A percentile compares a stretch with the other conserved stretches of the same genome.
These are phyloP conservation scores for Brenthis ino DNA, from an alignment of 2,888 invertebrate species.

Conservation along the genomic window DNA sequence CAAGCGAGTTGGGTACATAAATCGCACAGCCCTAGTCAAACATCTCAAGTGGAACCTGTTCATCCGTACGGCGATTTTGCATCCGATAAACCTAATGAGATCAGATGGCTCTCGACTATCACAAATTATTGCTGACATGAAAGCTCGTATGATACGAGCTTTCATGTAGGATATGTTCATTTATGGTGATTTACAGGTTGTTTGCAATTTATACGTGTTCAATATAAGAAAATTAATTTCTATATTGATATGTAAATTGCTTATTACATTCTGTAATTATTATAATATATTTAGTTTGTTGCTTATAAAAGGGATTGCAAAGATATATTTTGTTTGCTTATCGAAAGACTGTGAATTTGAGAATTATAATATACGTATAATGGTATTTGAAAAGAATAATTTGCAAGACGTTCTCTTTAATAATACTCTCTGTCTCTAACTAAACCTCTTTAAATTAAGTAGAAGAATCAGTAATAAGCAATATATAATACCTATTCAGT, in stretches of 20 bases:
- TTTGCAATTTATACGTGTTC: constrained; percentile 4
- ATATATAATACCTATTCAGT: no score
- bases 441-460: no score
- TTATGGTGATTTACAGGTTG: background rate
- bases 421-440: no score
- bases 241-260: constrained; percentile 13
- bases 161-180: constrained; percentile 3
- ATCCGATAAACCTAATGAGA: constrained; percentile 38
- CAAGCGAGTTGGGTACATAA: background rate
- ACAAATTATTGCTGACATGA: constrained; percentile 38
- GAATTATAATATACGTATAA: no score
- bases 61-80: constrained; percentile 30
- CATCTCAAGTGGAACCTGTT: constrained; percentile 32
- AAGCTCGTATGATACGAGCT: no score
- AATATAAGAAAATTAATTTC: constrained; percentile 4
- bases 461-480: no score
- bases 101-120: constrained; percentile 35
- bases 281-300: background rate
- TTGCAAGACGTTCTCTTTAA: no score
- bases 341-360: no score
- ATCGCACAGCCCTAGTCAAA: constrained; percentile 14
- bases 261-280: constrained; percentile 2
- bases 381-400: no score
- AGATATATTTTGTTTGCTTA: no score
- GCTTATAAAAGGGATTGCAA: no score